Conservation (phyloP, 2,797 vertebrate species). For the Phrynocephalus guinanensis region DNA sequence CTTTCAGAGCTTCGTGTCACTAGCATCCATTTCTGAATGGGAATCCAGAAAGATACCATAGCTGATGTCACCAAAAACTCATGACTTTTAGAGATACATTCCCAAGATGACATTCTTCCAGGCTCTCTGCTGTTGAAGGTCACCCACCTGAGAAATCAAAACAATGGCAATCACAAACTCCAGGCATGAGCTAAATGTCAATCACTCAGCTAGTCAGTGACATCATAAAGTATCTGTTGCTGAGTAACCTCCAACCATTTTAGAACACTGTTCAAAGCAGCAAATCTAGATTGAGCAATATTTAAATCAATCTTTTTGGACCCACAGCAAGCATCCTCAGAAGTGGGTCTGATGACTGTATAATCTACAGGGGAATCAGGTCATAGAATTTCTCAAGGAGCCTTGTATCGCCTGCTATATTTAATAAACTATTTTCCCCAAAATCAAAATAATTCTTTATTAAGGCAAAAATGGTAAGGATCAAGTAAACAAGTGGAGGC, state of each 20-base stretch:
- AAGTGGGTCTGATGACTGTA: background rate
- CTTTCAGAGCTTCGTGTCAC: background rate
- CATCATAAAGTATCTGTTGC: background rate
- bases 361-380: background rate
- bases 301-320: background rate
- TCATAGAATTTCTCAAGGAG: background rate
- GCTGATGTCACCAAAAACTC: background rate
- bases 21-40: background rate
- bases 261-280: background rate
- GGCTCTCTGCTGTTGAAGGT: background rate
- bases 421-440: background rate
- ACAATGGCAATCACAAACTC: background rate
- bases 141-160: background rate
- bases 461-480: background rate
- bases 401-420: background rate
- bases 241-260: background rate
- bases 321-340: background rate
- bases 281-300: background rate
- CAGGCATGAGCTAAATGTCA: background rate
- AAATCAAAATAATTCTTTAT: background rate
- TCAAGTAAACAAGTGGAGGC: background rate
- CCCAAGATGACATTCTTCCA: too few relatives aligned
- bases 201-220: background rate
- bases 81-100: too few relatives aligned
- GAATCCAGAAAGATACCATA: background rate